Percentiles rank a stretch among this genome's conserved stretches.
phyloP scores from a whole-genome alignment of 2,113 vertebrate species.

The Craseonycteris thonglongyai region DNA sequence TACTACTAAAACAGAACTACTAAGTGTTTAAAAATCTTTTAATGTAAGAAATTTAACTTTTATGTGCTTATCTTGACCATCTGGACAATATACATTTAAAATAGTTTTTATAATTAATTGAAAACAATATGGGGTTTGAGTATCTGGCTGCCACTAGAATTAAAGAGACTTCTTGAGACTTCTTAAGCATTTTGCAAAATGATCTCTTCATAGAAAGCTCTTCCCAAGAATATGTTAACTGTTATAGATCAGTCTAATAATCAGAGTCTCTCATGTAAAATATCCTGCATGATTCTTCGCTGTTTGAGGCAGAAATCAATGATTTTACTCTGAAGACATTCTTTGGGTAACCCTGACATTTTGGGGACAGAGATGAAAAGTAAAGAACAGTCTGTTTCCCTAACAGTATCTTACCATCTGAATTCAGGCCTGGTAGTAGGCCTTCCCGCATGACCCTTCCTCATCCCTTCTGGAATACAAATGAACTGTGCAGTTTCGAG shows the following conservation, averaged over 20 bases:
- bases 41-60: constrained; percentile 49
- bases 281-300: neutral
- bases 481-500: neutral
- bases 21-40: neutral
- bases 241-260: constrained; percentile 51
- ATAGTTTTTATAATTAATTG: constrained; percentile 5
- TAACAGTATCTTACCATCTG: neutral
- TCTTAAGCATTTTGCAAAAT: neutral
- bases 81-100: neutral
- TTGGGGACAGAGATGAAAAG: neutral
- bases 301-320: neutral
- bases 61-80: neutral
- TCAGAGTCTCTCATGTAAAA: constrained; percentile 40
- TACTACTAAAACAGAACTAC: constrained; percentile 11
- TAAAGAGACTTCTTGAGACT: neutral
- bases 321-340: constrained; percentile 5
- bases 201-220: neutral
- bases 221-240: constrained; percentile 51
- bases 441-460: neutral
- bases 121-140: constrained; percentile 13
- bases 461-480: neutral
- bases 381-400: neutral
- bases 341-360: neutral
- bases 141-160: neutral
- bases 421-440: neutral